Percentiles rank a stretch among this genome's conserved stretches.
Evolutionary conservation across 1,140 invertebrate species (phyloP).

Genomic region (Drosophila sulfurigaster): DNA sequence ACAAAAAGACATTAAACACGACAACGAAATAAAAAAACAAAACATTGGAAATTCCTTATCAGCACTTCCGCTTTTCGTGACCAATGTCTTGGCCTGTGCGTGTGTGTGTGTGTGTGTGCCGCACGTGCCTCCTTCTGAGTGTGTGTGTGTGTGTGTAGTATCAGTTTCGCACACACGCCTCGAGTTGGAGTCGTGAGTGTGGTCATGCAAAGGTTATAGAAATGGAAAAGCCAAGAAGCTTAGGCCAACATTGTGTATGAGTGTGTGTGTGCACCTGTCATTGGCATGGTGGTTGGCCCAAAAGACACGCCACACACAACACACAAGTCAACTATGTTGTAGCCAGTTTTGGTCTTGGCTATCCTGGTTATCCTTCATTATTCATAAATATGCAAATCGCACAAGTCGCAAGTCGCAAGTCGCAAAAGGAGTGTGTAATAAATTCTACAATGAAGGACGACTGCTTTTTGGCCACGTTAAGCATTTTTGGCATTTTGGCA

Average conservation of each 20-base stretch:
- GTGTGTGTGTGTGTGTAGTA: conserved; percentile 50
- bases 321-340: conserved; percentile 27
- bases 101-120: conserved; percentile 20
- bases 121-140: conserved; percentile 24
- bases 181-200: conserved; percentile 14
- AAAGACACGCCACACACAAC: conserved; percentile 38
- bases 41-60: conserved; percentile 84
- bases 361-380: conserved; percentile 76
- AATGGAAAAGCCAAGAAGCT: conserved; percentile 69
- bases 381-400: conserved; percentile 82
- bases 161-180: conserved; percentile 70
- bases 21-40: conserved; percentile 80
- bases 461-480: conserved; percentile 16
- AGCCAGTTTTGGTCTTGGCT: conserved; percentile 16
- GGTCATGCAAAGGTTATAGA: conserved; percentile 80
- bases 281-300: conserved; percentile 22
- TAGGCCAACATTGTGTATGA: conserved; percentile 33
- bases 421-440: conserved; percentile 54
- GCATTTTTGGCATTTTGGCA: conserved; percentile 3
- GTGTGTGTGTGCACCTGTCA: conserved; percentile 36
- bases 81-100: conserved; percentile 73
- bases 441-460: conserved; percentile 54
- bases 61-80: conserved; percentile 84
- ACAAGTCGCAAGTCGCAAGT: background rate
- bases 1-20: conserved; percentile 85